These are phyloP conservation scores for Phytoseiulus persimilis DNA, from an alignment of 2,888 invertebrate genomes.

Conservation along the genomic window DNA sequence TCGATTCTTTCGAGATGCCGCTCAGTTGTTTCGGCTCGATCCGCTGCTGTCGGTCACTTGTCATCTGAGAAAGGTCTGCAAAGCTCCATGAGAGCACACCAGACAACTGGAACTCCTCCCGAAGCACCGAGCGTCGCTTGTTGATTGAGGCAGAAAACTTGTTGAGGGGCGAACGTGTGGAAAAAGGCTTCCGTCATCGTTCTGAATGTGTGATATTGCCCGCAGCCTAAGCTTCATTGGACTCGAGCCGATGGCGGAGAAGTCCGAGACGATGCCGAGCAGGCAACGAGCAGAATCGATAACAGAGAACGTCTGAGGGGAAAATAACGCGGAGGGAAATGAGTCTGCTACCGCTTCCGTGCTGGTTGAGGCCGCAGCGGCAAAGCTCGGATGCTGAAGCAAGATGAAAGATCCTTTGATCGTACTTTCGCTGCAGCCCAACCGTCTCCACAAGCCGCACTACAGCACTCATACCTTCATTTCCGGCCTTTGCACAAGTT, in stretches of 20 bases:
- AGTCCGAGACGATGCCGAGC: background rate
- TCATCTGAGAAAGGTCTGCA: no score
- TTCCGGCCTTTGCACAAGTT: slow-evolving; percentile 25
- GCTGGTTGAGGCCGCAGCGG: background rate
- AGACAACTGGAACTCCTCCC: no score
- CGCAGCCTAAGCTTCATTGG: background rate
- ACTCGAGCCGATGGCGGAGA: background rate
- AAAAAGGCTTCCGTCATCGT: background rate
- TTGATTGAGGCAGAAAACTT: background rate
- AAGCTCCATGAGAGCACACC: no score
- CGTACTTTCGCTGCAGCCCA: background rate
- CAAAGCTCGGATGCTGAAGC: background rate
- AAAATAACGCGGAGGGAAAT: background rate
- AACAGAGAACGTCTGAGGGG: background rate
- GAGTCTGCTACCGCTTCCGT: background rate
- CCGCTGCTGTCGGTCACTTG: no score
- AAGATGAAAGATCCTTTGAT: slow-evolving; percentile 5
- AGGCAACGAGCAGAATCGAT: background rate
- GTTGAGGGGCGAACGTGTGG: background rate
- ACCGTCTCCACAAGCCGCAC: background rate
- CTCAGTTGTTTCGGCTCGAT: background rate
- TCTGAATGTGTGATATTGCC: background rate
- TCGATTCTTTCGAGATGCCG: background rate
- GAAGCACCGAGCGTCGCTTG: no score
- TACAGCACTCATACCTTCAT: slow-evolving; percentile 14